phyloP scores from a whole-genome alignment of 2,113 vertebrate genomes.

The Halcyon malimbica region DNA sequence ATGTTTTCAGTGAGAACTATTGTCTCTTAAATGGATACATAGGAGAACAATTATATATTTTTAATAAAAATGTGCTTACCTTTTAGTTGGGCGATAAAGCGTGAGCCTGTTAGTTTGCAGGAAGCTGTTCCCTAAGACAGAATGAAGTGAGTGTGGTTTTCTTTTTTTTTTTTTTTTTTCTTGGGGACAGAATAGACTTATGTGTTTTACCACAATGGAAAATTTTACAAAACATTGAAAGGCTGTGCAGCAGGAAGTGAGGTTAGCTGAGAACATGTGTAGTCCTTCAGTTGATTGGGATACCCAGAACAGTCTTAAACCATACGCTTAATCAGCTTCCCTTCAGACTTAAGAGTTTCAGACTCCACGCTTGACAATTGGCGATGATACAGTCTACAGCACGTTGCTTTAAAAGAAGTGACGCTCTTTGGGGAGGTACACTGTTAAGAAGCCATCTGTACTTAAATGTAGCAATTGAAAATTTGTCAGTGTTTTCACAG shows the following conservation, averaged over 20 bases:
- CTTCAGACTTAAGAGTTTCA: background rate
- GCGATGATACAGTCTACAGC: background rate
- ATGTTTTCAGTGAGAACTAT: background rate
- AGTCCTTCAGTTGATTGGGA: background rate
- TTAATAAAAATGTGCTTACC: background rate
- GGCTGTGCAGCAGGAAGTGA: background rate
- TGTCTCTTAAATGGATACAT: background rate
- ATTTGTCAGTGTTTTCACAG: background rate
- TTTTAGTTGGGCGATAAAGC: background rate
- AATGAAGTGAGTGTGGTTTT: background rate
- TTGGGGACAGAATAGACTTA: background rate
- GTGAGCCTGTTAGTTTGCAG: background rate
- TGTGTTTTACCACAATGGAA: background rate
- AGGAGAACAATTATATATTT: background rate
- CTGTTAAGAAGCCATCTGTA: background rate
- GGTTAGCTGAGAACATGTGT: background rate
- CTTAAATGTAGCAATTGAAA: background rate
- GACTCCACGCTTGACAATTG: background rate
- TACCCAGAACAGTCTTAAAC: background rate
- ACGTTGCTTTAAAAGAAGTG: accelerated
- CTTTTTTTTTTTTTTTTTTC: background rate
- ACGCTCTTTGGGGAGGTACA: background rate
- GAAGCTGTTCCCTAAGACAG: background rate
- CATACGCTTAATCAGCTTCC: background rate
- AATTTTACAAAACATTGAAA: background rate